Base-by-base conservation (phyloP, 2,113 vertebrate genomes). In the Melanerpes formicivorus region DNA sequence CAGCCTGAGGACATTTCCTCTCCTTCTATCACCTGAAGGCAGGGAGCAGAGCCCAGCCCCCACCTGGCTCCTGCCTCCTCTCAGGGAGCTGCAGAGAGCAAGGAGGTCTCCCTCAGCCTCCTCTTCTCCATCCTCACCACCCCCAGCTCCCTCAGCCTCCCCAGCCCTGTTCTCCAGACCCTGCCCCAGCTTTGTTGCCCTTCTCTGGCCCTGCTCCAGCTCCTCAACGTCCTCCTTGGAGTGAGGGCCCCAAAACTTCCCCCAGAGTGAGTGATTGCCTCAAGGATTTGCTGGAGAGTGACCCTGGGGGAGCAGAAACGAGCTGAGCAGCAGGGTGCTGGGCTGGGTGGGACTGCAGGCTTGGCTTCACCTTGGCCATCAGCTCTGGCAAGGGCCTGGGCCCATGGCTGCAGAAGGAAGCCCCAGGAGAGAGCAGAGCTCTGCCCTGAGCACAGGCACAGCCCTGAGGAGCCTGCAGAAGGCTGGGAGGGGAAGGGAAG, bases 401-500 rank as follows among this genome's bases (percentile, higher is more conserved):
- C 63, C 83, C 74, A 52, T 37, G 6, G 72, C 44, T 64, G 81
- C 72, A 70, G 85, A 69, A n/a, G 18, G 63, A 10, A 70, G 54
- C 65, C 55, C 48, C 27, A 4, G 8, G 86, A 89, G 72, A 25
- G 93, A 65, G 52, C 73, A 74, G 77, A 25, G 52, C 69, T 58
- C 60, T 19, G 75, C 16, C 2, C 80, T 92, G 90, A 44, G 90
- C 90, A 92, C 69, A 46, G 59, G 63, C 59, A 0, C 74, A 87
- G 87, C 90, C 82, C 75, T 69, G n/a, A 80, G 78, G 82, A 92
- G 74, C 87, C 92, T 87, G 90, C 90, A 87, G 63, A 86, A 83
- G 75, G 19, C 58, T 87, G 93, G 90, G 90, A 94, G 87, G 93
- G 79, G 82, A 90, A 80, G 54, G 67, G 76, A 87, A 84, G 67